Conservation (phyloP, 2,888 invertebrate species). For the Rosalia funebris region DNA sequence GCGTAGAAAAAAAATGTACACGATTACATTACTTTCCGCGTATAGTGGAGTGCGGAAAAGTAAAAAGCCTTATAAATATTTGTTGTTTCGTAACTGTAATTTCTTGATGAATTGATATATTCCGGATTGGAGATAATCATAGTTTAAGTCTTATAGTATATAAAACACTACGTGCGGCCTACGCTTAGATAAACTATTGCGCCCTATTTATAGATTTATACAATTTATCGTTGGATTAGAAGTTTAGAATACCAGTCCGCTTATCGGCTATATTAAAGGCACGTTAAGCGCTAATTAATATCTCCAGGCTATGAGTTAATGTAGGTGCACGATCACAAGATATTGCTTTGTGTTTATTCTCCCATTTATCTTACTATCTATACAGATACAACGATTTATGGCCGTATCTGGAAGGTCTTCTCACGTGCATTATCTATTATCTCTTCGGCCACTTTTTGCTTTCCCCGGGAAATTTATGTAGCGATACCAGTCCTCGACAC, state of each 20-base stretch:
- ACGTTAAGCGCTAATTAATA: slow-evolving; percentile 51
- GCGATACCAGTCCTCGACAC: background rate
- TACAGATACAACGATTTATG: slow-evolving; percentile 18
- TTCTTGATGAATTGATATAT: no score
- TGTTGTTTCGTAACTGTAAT: no score
- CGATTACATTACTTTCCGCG: no score
- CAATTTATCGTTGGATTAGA: slow-evolving; percentile 26
- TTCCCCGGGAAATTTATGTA: background rate
- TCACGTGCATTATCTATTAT: slow-evolving; percentile 9
- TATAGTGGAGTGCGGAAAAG: no score
- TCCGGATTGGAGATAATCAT: no score
- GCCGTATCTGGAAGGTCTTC: slow-evolving; percentile 1
- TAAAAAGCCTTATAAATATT: no score
- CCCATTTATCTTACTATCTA: slow-evolving; percentile 20
- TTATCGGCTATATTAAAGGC: slow-evolving; percentile 44
- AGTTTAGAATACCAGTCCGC: slow-evolving; percentile 33
- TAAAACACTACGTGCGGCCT: no score
- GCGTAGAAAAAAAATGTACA: no score
- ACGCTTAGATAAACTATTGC: no score
- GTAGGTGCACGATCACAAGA: slow-evolving; percentile 16
- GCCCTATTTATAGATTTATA: slow-evolving; percentile 24
- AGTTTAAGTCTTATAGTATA: no score
- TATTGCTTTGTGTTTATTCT: slow-evolving; percentile 26
- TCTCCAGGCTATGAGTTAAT: slow-evolving; percentile 42
- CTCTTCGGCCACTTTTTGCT: background rate